Conservation (phyloP, 2,797 vertebrate species). For the Jordanella pulchra region DNA sequence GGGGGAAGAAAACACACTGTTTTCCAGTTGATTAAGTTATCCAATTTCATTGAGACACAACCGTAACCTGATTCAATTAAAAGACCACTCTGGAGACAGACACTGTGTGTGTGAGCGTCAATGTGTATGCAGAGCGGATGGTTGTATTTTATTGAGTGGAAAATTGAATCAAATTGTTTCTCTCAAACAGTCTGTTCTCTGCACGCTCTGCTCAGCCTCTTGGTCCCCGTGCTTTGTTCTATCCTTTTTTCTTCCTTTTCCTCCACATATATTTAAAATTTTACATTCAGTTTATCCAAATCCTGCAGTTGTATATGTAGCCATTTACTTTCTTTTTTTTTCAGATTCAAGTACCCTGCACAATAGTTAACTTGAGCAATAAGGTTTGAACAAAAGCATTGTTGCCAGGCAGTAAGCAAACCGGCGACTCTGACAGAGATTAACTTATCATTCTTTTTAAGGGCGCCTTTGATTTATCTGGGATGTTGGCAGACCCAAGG, state of each 20-base stretch:
- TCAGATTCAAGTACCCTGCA: background rate
- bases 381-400: background rate
- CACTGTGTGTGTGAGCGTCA: conserved; percentile 33
- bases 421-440: background rate
- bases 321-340: background rate
- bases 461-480: background rate
- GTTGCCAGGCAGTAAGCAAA: background rate
- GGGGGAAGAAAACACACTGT: conserved; percentile 87
- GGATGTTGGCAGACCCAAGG: background rate
- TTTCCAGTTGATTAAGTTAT: conserved; percentile 99
- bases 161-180: conserved; percentile 99
- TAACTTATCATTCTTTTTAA: background rate
- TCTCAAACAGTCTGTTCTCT: conserved; percentile 86
- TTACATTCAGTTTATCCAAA: background rate
- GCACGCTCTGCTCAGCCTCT: conserved; percentile 22
- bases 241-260: background rate
- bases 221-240: background rate
- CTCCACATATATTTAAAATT: background rate
- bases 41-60: conserved; percentile 94
- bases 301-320: background rate
- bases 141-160: conserved; percentile 99
- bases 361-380: background rate
- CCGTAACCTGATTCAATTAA: conserved; percentile 95
- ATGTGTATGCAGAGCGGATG: conserved; percentile 79
- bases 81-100: conserved; percentile 79